Evolutionary conservation across 1,140 invertebrate species (phyloP).

Genomic region (Ectropis grisescens): DNA sequence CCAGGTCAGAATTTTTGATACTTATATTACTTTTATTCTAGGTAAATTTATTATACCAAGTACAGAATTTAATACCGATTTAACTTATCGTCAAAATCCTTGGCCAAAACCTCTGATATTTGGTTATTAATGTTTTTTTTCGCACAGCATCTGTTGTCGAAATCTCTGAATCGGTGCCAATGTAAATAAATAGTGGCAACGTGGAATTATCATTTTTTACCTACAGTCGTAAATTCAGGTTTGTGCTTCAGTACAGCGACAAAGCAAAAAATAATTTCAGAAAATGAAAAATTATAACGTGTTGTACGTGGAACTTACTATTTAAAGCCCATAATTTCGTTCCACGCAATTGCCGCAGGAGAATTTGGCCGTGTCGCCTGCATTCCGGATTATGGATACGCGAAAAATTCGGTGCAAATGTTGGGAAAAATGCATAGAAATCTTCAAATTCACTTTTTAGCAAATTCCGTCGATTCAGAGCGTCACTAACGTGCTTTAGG

Average conservation of each 20-base stretch:
- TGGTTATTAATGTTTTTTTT: too few species aligned
- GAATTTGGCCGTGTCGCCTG: conserved; percentile 76
- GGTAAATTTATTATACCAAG: too few species aligned
- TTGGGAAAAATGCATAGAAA: conserved; percentile 72
- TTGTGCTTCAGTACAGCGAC: too few species aligned
- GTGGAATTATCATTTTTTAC: conserved; percentile 6
- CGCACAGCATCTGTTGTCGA: conserved; percentile 17
- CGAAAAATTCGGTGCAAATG: conserved; percentile 77
- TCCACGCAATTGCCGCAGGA: conserved; percentile 75
- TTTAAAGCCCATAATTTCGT: conserved; percentile 79
- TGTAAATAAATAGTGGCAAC: conserved; percentile 20
- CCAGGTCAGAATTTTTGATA: too few species aligned
- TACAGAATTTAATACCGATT: too few species aligned
- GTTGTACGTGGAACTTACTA: conserved; percentile 74
- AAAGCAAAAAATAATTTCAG: too few species aligned
- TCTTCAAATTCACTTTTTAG: conserved; percentile 68
- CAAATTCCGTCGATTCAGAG: conserved; percentile 46
- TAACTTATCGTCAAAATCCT: too few species aligned
- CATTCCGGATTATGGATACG: conserved; percentile 74
- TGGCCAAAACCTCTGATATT: too few species aligned
- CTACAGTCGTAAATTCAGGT: too few species aligned
- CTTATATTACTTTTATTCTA: too few species aligned
- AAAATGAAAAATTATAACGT: too few species aligned
- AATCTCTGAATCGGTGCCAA: conserved; percentile 26
- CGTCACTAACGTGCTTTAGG: conserved; percentile 37